These are phyloP conservation scores for Bubo scandiacus DNA, from an alignment of 2,113 vertebrate species.

Conservation along the genomic window DNA sequence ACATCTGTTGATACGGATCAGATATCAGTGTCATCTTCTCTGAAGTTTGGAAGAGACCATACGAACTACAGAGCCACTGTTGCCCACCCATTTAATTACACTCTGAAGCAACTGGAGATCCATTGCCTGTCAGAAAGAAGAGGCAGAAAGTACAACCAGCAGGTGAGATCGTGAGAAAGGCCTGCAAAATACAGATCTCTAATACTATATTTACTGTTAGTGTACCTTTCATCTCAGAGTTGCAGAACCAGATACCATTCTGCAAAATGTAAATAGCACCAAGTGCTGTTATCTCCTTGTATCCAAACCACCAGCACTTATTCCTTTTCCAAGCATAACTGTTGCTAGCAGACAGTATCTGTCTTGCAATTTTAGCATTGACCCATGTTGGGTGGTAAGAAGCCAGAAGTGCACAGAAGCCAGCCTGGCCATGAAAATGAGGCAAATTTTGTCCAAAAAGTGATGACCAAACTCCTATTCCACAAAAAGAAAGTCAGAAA, in stretches of 20 bases:
- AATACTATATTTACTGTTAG: neutral
- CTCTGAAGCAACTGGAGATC: constrained; percentile 70
- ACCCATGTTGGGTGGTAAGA: neutral
- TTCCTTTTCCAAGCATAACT: neutral
- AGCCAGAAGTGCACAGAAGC: neutral
- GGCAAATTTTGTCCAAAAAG: neutral
- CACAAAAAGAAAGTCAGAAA: neutral
- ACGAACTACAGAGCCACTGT: constrained; percentile 64
- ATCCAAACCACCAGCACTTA: neutral
- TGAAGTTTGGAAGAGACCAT: constrained; percentile 61
- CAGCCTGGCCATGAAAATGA: neutral
- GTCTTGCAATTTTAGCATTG: neutral
- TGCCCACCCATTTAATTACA: constrained; percentile 74
- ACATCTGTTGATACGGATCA: neutral
- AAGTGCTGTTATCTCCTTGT: neutral
- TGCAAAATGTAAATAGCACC: neutral
- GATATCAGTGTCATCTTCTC: constrained; percentile 70
- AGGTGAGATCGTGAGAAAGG: constrained; percentile 61
- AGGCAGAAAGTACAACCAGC: constrained; percentile 63
- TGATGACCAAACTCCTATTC: neutral
- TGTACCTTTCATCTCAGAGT: neutral
- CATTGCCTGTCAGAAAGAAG: constrained; percentile 56
- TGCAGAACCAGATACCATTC: neutral
- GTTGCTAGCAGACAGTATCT: neutral
- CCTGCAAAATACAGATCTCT: neutral